Base-by-base conservation (phyloP, 92 coral and sea anemone genomes). In the Epizoanthus scotinus region DNA sequence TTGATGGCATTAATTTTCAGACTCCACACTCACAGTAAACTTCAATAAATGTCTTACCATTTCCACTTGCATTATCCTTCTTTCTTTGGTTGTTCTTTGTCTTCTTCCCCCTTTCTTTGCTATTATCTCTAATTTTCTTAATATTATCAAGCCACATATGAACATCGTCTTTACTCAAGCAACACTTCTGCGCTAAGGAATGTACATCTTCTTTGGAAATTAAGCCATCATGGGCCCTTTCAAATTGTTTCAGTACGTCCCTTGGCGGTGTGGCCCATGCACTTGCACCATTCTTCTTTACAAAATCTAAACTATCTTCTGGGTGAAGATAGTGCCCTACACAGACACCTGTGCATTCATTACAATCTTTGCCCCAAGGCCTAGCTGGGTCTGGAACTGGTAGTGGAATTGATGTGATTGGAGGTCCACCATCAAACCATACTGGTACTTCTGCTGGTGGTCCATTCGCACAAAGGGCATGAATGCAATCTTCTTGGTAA, bases 361-460 rank as follows among this genome's bases (percentile, higher is more conserved):
- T 61, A 52, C 91, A 88, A 12, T 84, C 64, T 24, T 81, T 70
- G 57, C 89, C 92, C 89, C 84, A 89, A 6, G 89, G 67, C 63
- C 85, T 55, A 38, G 40, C 71, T 40, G 81, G 81, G 73, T 85
- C 89, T 44, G 80, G 75, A 55, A 85, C 54, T 14, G 92, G 84
- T 25, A 89, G 8, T 19, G 89, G 92, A 54, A 88, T 38, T 10
- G 70, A 78, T 22, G 82, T 62, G 4, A 88, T 58, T 8, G 85
- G 82, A 17, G 87, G 92, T 10, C 89, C 92, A 77, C 78, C 82
- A 0, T 63, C 67, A 64, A 72, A 85, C 92, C 89, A 85, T 28
- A 68, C 75, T 20, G 66, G 59, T 50, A 68, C 85, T 7, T 54
- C 73, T n/a, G 78, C 84, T 42, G 90, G 85, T 22, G 21, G 36